Evolutionary conservation across 2,113 vertebrate species (phyloP), one percentile per base, ranked within the genome.

Genomic region (Hiodon alosoides): DNA sequence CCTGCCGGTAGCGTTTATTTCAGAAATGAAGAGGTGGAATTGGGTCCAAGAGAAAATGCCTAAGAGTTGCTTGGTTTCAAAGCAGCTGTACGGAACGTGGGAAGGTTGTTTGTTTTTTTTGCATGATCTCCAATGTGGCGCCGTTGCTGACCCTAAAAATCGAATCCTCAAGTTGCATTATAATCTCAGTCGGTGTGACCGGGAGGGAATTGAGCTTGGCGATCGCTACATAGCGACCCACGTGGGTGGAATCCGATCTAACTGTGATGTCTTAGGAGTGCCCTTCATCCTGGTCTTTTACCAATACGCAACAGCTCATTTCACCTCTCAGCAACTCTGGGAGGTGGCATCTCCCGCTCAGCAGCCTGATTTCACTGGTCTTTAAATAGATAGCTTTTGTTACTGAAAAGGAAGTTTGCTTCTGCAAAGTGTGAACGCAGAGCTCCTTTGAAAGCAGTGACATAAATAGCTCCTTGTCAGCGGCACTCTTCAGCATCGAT

Each of bases 401-500:
- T 85, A 86, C 86, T 87, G 82, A 87, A 87, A 31, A 84, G 82
- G 81, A 78, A 62, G 85, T 83, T 87, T 83, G 85, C 85, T 83
- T 86, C 83, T 79, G 81, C 78, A 4, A 80, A 79, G 85, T 86
- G 84, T 85, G 83, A 89, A 86, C 87, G 80, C 84, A 80, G 73
- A 67, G 77, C 80, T 66, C 76, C 84, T 82, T 85, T 85, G 82
- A 31, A 79, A 82, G 76, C 78, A 46, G 74, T 68, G 80, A 76
- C 87, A 88, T 86, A 90, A 90, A 88, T 90, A 90, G 81, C 78
- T 16, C 72, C 16, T 57, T 60, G 74, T 77, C 81, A 81, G 83
- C 83, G 69, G 77, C 81, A 84, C 79, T 86, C 71, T 78, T 31
- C 31, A 31, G 31, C 31, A 31, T 31, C 31, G 31, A 31, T 31